Conservation (phyloP, 2,888 invertebrate species). For the Drosophila nigritarsus region DNA sequence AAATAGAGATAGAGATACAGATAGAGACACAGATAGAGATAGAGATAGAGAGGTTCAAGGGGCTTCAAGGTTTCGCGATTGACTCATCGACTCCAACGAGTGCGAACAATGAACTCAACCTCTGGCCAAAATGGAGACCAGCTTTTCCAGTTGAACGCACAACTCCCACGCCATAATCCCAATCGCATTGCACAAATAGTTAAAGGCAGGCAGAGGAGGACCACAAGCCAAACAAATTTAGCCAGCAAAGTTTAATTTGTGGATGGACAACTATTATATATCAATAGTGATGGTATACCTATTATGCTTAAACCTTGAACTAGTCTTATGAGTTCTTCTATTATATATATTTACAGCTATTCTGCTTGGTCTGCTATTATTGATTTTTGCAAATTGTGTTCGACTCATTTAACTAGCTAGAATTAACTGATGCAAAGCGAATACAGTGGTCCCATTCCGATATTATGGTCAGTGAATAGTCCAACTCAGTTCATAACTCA, state of each 20-base stretch:
- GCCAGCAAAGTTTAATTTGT: no score
- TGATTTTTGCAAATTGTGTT: slow-evolving; percentile 2
- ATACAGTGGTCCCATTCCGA: slow-evolving; percentile 2
- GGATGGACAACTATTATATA: background rate
- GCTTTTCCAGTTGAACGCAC: slow-evolving; percentile 18
- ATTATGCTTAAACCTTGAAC: slow-evolving; percentile 14
- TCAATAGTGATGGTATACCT: background rate
- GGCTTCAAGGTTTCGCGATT: slow-evolving; percentile 12
- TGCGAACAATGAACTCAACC: slow-evolving; percentile 10
- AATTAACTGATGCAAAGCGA: slow-evolving; percentile 1
- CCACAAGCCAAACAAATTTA: background rate
- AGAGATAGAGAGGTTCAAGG: background rate
- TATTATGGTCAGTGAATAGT: background rate
- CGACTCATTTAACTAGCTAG: background rate
- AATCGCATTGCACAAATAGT: background rate
- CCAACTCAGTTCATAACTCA: background rate
- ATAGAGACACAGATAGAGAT: background rate
- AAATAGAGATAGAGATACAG: background rate
- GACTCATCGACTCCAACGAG: slow-evolving; percentile 11
- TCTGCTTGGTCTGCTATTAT: background rate
- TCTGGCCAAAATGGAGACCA: slow-evolving; percentile 6
- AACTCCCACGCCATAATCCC: slow-evolving; percentile 4
- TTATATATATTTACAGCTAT: background rate
- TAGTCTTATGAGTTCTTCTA: background rate
- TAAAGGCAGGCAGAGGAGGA: background rate